These are phyloP conservation scores for Peribatodes rhomboidaria DNA, from an alignment of 2,888 invertebrate species.

Conservation along the genomic window DNA sequence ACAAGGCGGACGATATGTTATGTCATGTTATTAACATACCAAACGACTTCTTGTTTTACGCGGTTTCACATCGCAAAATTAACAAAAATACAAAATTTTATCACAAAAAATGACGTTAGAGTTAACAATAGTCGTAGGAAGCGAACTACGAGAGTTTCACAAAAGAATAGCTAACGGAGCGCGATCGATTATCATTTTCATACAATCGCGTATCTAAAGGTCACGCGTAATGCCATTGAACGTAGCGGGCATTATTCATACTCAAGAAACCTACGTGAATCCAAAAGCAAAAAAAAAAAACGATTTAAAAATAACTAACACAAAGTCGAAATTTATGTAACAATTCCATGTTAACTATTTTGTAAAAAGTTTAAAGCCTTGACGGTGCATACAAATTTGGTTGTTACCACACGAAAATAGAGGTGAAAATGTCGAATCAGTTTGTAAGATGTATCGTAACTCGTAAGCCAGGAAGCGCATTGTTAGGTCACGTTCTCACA, in stretches of 20 bases:
- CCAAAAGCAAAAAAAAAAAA: conserved; percentile 46
- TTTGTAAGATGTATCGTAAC: conserved; percentile 78
- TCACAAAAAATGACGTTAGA: conserved; percentile 18
- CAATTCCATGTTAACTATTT: conserved; percentile 61
- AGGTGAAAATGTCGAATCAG: conserved; percentile 67
- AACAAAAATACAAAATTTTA: conserved; percentile 3
- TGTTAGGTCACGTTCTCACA: conserved; percentile 87
- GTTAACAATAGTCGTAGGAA: conserved; percentile 27
- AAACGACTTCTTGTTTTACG: background rate
- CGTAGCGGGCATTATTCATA: conserved; percentile 69
- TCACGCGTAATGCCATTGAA: conserved; percentile 83
- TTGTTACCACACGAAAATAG: conserved; percentile 55
- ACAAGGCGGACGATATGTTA: too few relatives aligned
- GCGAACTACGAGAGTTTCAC: conserved; percentile 59
- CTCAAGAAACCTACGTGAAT: conserved; percentile 72
- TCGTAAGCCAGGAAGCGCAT: conserved; percentile 86
- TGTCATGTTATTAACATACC: background rate
- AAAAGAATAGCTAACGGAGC: conserved; percentile 75
- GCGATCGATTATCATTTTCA: conserved; percentile 83
- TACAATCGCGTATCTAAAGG: conserved; percentile 82
- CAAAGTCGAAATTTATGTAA: conserved; percentile 50
- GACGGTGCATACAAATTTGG: conserved; percentile 35
- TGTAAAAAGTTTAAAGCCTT: conserved; percentile 39
- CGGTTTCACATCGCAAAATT: conserved; percentile 13
- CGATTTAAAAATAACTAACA: conserved; percentile 46